A percentile compares a stretch with the other conserved stretches of the same genome.
Conservation (phyloP, 2,888 invertebrate genomes). For the Calliphora vomitoria region DNA sequence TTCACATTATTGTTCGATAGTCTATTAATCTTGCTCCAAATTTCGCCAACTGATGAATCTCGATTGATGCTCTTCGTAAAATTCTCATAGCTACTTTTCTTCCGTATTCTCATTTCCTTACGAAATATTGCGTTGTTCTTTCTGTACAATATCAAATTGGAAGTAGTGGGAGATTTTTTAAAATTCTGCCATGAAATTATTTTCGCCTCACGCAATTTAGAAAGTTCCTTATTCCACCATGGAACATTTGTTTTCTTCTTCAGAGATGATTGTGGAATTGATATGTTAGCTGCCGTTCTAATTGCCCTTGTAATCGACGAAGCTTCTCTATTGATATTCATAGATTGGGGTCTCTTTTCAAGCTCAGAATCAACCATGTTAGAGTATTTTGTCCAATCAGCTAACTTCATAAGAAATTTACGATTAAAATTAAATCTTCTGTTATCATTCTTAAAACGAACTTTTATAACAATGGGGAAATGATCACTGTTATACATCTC, state of each 20-base stretch:
- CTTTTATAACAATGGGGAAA: constrained; percentile 53
- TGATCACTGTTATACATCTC: constrained; percentile 59
- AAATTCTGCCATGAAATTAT: constrained; percentile 19
- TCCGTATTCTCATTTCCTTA: constrained; percentile 34
- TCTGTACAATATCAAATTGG: constrained; percentile 30
- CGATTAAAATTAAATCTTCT: not conserved
- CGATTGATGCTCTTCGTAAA: constrained; percentile 37
- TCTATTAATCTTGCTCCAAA: constrained; percentile 35
- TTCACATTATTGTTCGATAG: not conserved
- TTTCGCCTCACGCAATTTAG: not conserved
- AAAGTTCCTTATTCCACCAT: constrained; percentile 21
- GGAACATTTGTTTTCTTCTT: constrained; percentile 9
- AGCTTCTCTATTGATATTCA: constrained; percentile 20
- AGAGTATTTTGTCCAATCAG: not conserved
- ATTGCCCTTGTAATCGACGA: constrained; percentile 2
- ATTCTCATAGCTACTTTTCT: constrained; percentile 23
- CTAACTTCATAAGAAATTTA: constrained; percentile 19
- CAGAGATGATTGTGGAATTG: constrained; percentile 12
- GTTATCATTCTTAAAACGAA: not conserved
- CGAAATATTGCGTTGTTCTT: constrained; percentile 32
- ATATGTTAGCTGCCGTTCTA: too few relatives aligned
- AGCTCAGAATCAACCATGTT: not conserved
- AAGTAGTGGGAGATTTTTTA: constrained; percentile 22
- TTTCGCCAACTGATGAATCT: not conserved
- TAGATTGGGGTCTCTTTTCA: not conserved